Percentiles rank a stretch among this genome's conserved stretches.
phyloP scores from a whole-genome alignment of 2,888 invertebrate genomes.

The Xylota segnis region DNA sequence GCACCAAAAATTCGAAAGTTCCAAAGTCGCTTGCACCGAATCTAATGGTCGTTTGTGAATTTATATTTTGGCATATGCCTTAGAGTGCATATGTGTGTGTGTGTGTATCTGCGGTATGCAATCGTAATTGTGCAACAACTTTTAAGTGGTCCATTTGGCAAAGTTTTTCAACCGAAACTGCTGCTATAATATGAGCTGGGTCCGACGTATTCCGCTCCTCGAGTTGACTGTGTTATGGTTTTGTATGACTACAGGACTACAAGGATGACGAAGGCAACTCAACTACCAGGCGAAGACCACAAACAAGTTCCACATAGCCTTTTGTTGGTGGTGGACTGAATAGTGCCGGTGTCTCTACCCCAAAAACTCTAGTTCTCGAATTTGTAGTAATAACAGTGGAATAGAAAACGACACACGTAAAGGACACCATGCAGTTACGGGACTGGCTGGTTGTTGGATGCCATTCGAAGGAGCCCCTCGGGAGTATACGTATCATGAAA shows the following conservation, averaged over 20 bases:
- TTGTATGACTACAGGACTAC: conserved; percentile 37
- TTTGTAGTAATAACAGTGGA: conserved; percentile 68
- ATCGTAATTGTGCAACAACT: conserved; percentile 73
- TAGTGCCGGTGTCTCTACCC: conserved; percentile 18
- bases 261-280: conserved; percentile 29
- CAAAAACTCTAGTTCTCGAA: conserved; percentile 53
- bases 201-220: conserved; percentile 10
- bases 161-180: conserved; percentile 73
- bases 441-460: conserved; percentile 25
- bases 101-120: conserved; percentile 31
- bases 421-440: conserved; percentile 40
- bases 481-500: conserved; percentile 54
- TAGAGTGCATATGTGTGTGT: conserved; percentile 1
- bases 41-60: conserved; percentile 56
- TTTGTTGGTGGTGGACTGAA: conserved; percentile 40
- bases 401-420: conserved; percentile 50
- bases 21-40: not conserved
- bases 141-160: conserved; percentile 76
- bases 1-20: conserved; percentile 56
- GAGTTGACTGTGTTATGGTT: conserved; percentile 30
- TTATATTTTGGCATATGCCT: conserved; percentile 38
- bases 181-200: conserved; percentile 57
- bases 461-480: conserved; percentile 40
- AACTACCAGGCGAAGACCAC: conserved; percentile 52
- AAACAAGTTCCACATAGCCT: conserved; percentile 53